These are phyloP conservation scores for Taenioides sp. DNA, from an alignment of 2,797 vertebrate genomes.

Conservation along the genomic window DNA sequence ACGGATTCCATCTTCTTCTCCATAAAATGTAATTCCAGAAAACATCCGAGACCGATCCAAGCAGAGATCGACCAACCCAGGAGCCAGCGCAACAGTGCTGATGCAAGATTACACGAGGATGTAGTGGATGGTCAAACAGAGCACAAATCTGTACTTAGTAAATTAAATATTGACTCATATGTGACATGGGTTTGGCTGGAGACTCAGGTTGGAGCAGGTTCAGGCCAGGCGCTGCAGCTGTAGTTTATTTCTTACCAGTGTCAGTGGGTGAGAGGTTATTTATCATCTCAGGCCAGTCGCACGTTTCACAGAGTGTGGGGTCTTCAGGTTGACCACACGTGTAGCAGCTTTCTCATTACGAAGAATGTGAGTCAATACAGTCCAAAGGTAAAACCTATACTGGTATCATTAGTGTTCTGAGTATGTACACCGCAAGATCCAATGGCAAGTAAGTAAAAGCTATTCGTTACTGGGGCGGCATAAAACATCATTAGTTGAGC, in stretches of 20 bases:
- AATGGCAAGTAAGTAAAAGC: too few species aligned
- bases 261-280: constrained; percentile 40
- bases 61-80: constrained; percentile 5
- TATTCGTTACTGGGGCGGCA: too few species aligned
- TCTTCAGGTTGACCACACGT: not conserved
- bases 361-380: not conserved
- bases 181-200: constrained; percentile 41
- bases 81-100: constrained; percentile 37
- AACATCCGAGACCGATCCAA: not conserved
- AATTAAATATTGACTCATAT: constrained; percentile 65
- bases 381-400: not conserved
- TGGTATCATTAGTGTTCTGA: not conserved
- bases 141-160: constrained; percentile 52
- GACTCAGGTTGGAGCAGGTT: constrained; percentile 1
- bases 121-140: constrained; percentile 32
- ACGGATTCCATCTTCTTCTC: constrained; percentile 39
- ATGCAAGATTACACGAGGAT: constrained; percentile 38
- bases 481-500: too few species aligned
- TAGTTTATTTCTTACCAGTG: constrained; percentile 36
- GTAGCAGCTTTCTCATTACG: not conserved
- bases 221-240: not conserved
- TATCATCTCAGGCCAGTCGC: constrained; percentile 34
- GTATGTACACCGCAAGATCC: not conserved
- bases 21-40: constrained; percentile 34
- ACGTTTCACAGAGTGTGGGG: constrained; percentile 35